These are phyloP conservation scores for Siphamia tubifer DNA, from an alignment of 2,113 vertebrate genomes.

Conservation along the genomic window DNA sequence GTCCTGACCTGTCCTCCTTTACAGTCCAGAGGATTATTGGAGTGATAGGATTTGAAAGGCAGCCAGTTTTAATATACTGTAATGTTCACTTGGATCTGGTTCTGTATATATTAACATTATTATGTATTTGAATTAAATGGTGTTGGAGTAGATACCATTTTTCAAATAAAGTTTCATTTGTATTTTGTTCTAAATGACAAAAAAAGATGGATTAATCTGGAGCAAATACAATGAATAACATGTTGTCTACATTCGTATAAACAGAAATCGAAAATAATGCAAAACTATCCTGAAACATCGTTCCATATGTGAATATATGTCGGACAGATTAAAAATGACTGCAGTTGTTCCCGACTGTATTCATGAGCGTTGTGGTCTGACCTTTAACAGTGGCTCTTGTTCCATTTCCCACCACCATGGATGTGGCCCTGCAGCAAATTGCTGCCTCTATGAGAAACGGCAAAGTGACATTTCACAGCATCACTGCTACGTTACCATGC, in stretches of 20 bases:
- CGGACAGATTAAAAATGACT: neutral
- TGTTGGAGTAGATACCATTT: neutral
- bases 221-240: too few species aligned
- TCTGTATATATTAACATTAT: neutral
- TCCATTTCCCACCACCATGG: conserved; percentile 33
- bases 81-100: neutral
- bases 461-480: conserved; percentile 72
- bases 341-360: neutral
- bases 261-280: too few species aligned
- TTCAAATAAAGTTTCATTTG: neutral
- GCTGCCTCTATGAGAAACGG: conserved; percentile 42
- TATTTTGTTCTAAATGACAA: neutral
- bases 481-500: conserved; percentile 38
- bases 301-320: neutral
- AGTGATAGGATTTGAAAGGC: neutral
- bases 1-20: neutral
- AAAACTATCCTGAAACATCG: neutral
- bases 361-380: conserved; percentile 39
- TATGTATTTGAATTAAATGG: neutral
- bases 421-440: conserved; percentile 42
- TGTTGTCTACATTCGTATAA: too few species aligned
- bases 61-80: neutral
- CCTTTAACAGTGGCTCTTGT: conserved; percentile 60
- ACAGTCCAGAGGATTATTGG: neutral
- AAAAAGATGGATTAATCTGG: too few species aligned